A percentile compares a stretch with the other conserved stretches of the same genome.
These are phyloP conservation scores for Upupa epops DNA, from an alignment of 2,113 vertebrate species.

Conservation along the genomic window DNA sequence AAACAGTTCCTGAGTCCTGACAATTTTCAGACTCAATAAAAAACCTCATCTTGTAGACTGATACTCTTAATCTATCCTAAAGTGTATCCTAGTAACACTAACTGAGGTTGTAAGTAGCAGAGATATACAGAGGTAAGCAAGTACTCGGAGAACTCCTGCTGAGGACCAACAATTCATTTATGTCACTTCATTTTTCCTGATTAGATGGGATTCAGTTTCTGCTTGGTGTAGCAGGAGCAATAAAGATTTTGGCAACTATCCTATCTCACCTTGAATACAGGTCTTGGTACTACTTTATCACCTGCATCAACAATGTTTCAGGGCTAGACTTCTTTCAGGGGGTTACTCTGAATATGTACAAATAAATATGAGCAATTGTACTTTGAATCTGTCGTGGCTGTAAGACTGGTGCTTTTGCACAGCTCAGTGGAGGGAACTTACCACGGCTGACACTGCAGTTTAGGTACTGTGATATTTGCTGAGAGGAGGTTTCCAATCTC, in stretches of 20 bases:
- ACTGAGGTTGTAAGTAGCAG: not conserved
- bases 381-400: not conserved
- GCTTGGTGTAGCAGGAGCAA: not conserved
- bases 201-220: not conserved
- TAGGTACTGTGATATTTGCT: not conserved
- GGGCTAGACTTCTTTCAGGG: not conserved
- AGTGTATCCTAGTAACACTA: not conserved
- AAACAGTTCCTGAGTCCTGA: not conserved
- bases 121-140: not conserved
- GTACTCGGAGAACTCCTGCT: not conserved
- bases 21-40: not conserved
- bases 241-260: not conserved
- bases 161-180: not conserved
- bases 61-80: not conserved
- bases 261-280: not conserved
- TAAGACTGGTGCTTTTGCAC: not conserved
- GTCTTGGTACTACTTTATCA: not conserved
- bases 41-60: not conserved
- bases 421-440: not conserved
- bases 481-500: not conserved
- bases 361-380: not conserved
- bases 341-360: not conserved
- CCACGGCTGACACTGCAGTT: not conserved
- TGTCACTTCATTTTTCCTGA: not conserved
- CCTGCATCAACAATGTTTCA: not conserved